Evolutionary conservation across 2,888 invertebrate genomes (phyloP).

Genomic region (Liodrosophila aerea): DNA sequence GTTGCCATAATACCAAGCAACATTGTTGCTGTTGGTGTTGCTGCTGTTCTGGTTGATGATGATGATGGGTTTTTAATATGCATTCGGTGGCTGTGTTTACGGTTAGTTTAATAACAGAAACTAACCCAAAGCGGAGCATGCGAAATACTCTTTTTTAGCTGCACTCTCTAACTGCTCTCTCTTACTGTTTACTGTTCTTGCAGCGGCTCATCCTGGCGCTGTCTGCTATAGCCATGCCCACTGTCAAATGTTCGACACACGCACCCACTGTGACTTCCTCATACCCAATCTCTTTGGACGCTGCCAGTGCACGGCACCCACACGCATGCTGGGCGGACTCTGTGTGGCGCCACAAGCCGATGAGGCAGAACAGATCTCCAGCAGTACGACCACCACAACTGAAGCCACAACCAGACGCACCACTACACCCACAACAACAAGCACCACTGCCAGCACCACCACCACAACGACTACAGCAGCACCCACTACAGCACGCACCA

Average conservation of each 20-base stretch:
- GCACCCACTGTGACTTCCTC: conserved; percentile 93
- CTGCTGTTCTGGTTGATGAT: conserved; percentile 60
- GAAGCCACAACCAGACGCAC: conserved; percentile 31
- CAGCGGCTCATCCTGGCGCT: conserved; percentile 93
- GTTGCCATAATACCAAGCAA: conserved; percentile 41
- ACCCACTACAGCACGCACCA: conserved; percentile 39
- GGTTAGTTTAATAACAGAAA: conserved; percentile 69
- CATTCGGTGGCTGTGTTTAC: conserved; percentile 69
- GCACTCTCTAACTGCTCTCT: not conserved
- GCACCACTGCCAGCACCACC: conserved; percentile 47
- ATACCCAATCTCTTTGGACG: conserved; percentile 94
- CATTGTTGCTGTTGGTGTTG: conserved; percentile 17
- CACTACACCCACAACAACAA: conserved; percentile 30
- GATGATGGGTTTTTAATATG: conserved; percentile 76
- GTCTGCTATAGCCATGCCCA: conserved; percentile 95
- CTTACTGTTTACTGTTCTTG: conserved; percentile 1
- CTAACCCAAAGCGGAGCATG: conserved; percentile 33
- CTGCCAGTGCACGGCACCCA: conserved; percentile 90
- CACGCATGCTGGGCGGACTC: conserved; percentile 86
- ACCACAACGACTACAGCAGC: conserved; percentile 39
- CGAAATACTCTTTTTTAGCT: too few species aligned
- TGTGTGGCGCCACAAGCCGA: conserved; percentile 83
- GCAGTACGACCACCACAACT: conserved; percentile 50
- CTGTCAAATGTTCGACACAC: conserved; percentile 91
- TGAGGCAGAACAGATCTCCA: conserved; percentile 26